Conservation (phyloP, 2,113 vertebrate species). For the Macrotus californicus region DNA sequence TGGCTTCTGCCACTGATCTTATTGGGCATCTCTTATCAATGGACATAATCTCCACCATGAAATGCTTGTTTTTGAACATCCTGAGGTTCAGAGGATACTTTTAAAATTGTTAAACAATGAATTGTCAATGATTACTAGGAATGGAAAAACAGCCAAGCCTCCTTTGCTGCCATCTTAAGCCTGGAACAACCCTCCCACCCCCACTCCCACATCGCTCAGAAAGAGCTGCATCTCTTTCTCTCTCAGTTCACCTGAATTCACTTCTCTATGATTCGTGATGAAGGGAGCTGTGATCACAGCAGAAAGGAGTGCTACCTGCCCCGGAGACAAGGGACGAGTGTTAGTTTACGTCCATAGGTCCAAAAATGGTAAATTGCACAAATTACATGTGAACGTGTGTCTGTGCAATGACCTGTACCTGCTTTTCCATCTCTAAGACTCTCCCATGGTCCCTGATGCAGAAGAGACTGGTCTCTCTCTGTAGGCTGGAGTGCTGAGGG, state of each 20-base stretch:
- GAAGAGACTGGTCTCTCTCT: not conserved
- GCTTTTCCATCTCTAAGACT: not conserved
- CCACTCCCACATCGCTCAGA: slow-evolving; percentile 54
- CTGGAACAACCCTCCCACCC: slow-evolving; percentile 59
- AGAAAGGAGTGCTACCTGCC: not conserved
- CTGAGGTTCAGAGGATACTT: slow-evolving; percentile 54
- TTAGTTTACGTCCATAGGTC: not conserved
- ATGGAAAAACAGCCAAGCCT: slow-evolving; percentile 49
- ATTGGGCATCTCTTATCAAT: not conserved
- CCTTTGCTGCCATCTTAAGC: slow-evolving; percentile 48
- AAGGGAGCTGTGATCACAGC: slow-evolving; percentile 20
- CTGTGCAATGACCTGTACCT: not conserved
- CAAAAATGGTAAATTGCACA: not conserved
- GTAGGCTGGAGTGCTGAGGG: not conserved
- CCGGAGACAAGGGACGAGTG: not conserved
- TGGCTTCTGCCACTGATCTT: slow-evolving; percentile 16
- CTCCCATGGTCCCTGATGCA: not conserved
- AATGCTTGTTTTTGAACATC: slow-evolving; percentile 39
- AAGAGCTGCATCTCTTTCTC: not conserved
- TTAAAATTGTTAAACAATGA: slow-evolving; percentile 59
- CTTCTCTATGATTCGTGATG: slow-evolving; percentile 49
- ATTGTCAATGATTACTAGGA: slow-evolving; percentile 41
- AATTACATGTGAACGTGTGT: not conserved
- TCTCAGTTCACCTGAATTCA: slow-evolving; percentile 67
- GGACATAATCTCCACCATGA: slow-evolving; percentile 34